Conservation (phyloP, 2,797 vertebrate species). For the Garrulus glandarius region DNA sequence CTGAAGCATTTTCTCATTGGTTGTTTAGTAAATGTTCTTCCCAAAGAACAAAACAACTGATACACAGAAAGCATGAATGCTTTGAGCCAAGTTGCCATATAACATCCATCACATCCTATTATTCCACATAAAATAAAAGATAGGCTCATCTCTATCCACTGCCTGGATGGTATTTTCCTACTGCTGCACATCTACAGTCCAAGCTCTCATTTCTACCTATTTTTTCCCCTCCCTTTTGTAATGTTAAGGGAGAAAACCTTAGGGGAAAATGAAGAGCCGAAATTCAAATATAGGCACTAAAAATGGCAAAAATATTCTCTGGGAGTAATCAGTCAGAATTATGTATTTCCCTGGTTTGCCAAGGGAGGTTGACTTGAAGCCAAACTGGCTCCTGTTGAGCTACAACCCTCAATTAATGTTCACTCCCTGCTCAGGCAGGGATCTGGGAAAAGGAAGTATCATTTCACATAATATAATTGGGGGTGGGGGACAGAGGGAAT, state of each 20-base stretch:
- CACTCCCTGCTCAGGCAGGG: conserved; percentile 30
- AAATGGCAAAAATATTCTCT: conserved; percentile 65
- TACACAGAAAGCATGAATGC: neutral
- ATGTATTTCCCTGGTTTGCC: conserved; percentile 56
- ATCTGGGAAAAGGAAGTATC: conserved; percentile 20
- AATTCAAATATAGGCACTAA: conserved; percentile 29
- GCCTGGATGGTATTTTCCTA: neutral
- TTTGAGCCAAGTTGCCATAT: neutral
- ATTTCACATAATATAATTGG: conserved; percentile 25
- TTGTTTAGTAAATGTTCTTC: neutral
- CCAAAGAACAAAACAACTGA: neutral
- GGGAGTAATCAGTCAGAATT: conserved; percentile 69
- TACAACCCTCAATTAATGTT: conserved; percentile 50
- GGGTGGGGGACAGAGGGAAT: neutral
- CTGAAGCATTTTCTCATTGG: neutral
- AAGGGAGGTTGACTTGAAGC: conserved; percentile 47
- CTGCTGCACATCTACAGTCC: neutral
- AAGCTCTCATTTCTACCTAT: conserved; percentile 43
- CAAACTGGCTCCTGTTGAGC: conserved; percentile 66
- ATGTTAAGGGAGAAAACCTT: neutral
- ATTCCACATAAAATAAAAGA: conserved; percentile 10
- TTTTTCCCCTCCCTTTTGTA: neutral
- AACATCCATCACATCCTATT: conserved; percentile 9
- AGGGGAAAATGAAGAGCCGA: conserved; percentile 1
- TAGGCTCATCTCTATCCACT: neutral